A percentile compares a stretch with the other conserved stretches of the same genome.
Conservation (phyloP, 1,140 invertebrate genomes). For the Oryctes rhinoceros region DNA sequence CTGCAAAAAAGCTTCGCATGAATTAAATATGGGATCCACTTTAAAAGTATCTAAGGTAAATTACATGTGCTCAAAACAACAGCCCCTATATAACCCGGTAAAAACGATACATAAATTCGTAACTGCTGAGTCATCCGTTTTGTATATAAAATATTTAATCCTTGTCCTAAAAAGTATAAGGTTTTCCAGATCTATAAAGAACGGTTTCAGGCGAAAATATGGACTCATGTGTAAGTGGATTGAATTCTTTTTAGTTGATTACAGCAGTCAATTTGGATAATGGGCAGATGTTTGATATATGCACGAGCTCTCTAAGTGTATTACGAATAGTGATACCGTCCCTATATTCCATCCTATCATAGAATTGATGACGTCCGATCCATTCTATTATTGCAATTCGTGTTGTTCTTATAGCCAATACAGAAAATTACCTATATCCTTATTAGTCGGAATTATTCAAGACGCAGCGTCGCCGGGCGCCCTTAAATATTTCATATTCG, state of each 20-base stretch:
- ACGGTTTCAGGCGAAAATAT: constrained; percentile 45
- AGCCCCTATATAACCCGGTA: neutral
- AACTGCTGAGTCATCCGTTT: neutral
- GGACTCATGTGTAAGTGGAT: constrained; percentile 53
- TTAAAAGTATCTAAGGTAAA: too few species aligned
- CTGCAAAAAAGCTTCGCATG: too few species aligned
- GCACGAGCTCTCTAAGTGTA: constrained; percentile 49
- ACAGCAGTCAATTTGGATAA: constrained; percentile 61
- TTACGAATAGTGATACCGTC: neutral
- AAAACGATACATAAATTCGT: neutral
- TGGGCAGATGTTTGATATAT: constrained; percentile 62
- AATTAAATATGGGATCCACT: too few species aligned
- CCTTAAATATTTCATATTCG: constrained; percentile 32
- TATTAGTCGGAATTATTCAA: constrained; percentile 21
- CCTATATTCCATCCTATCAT: constrained; percentile 36
- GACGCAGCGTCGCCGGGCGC: neutral
- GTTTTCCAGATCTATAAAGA: constrained; percentile 35
- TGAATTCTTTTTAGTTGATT: constrained; percentile 61
- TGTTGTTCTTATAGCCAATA: constrained; percentile 58
- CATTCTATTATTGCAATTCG: constrained; percentile 59
- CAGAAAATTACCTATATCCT: constrained; percentile 36
- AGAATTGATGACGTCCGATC: constrained; percentile 59
- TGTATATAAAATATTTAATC: constrained; percentile 28
- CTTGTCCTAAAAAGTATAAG: constrained; percentile 33
- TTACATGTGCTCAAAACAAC: too few species aligned